phyloP scores from a whole-genome alignment of 53 echinoderm and acorn worm species.

The Holothuria scabra region DNA sequence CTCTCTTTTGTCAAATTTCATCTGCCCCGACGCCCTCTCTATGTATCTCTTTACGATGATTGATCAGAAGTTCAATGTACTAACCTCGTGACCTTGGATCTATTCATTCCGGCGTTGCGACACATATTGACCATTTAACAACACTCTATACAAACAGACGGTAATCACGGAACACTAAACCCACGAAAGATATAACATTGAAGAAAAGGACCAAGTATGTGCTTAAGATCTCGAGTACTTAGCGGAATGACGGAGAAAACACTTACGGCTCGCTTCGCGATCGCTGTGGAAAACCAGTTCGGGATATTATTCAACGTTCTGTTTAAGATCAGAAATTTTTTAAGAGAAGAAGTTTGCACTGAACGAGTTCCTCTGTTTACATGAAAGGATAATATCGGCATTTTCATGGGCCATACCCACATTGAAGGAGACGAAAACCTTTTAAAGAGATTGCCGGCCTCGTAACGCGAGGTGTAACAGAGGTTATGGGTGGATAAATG shows the following conservation, averaged over 20 bases:
- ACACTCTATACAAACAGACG: conserved; percentile 18
- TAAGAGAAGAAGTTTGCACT: conserved; percentile 3
- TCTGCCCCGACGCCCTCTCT: too few species aligned
- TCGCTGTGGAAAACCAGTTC: neutral
- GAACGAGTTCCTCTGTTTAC: conserved; percentile 26
- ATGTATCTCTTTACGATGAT: too few species aligned
- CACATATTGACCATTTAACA: conserved; percentile 23
- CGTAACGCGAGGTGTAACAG: neutral
- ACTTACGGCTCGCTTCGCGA: conserved; percentile 26
- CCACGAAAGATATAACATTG: neutral
- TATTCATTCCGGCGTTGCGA: neutral
- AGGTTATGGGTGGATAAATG: conserved; percentile 31
- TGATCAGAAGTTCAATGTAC: conserved; percentile 19
- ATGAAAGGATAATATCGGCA: conserved; percentile 27
- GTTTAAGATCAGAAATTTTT: conserved; percentile 22
- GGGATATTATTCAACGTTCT: conserved; percentile 22
- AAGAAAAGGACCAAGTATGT: conserved; percentile 31
- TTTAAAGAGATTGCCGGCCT: conserved; percentile 33
- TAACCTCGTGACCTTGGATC: conserved; percentile 17
- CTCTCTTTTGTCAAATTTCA: too few species aligned
- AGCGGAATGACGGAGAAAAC: conserved; percentile 24
- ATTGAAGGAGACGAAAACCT: conserved; percentile 17
- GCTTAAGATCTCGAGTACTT: conserved; percentile 32
- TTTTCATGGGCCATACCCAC: conserved; percentile 21
- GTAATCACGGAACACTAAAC: conserved; percentile 39